Evolutionary conservation across 2,113 vertebrate genomes (phyloP).

Genomic region (Eira barbara): DNA sequence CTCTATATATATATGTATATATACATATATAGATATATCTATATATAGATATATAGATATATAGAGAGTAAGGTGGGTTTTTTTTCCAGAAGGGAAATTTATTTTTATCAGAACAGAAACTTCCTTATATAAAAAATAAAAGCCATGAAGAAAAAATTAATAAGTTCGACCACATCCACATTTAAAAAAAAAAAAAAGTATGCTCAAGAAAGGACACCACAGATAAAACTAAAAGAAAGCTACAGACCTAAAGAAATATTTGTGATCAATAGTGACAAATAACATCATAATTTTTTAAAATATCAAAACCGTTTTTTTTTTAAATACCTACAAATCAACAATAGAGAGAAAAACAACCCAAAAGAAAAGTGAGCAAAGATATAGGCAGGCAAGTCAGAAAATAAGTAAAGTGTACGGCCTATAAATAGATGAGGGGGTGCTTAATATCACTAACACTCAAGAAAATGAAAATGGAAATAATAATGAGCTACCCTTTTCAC

Average conservation of each 20-base stretch:
- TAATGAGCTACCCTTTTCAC: not conserved
- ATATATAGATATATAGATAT: no score
- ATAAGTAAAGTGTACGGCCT: not conserved
- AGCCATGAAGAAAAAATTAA: not conserved
- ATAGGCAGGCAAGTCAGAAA: not conserved
- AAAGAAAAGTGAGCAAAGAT: not conserved
- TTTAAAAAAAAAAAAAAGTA: not conserved
- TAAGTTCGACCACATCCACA: not conserved
- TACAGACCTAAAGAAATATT: not conserved
- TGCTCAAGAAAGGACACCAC: not conserved
- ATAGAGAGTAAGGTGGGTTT: not conserved
- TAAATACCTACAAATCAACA: not conserved
- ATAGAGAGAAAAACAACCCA: not conserved
- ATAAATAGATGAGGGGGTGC: not conserved
- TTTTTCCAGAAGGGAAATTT: not conserved
- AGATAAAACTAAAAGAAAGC: not conserved
- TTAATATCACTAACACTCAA: not conserved
- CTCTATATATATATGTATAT: not conserved
- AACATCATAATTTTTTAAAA: not conserved
- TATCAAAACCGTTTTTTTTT: no score
- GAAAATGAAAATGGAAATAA: not conserved
- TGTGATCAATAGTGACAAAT: not conserved
- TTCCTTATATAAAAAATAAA: slow-evolving; percentile 8
- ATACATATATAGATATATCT: no score
- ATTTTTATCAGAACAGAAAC: not conserved